Percentiles rank a stretch among this genome's conserved stretches.
Conservation (phyloP, 2,888 invertebrate genomes). For the Gryllus longicercus region DNA sequence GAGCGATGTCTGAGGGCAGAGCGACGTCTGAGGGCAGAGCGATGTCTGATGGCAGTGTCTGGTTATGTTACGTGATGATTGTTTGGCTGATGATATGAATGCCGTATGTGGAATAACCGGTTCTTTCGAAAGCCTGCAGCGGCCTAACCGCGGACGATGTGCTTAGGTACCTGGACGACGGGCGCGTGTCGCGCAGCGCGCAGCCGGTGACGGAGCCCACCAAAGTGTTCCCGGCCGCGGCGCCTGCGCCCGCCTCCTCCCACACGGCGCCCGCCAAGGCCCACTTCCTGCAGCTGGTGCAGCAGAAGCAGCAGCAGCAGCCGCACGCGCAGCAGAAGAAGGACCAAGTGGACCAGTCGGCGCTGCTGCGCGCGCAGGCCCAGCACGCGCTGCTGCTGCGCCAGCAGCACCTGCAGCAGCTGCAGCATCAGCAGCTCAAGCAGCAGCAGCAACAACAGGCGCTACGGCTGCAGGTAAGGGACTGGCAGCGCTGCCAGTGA, state of each 20-base stretch:
- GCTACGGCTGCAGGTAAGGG: background rate
- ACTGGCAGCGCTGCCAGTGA: no score
- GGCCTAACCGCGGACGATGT: background rate
- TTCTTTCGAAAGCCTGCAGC: no score
- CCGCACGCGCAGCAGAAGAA: constrained; percentile 32
- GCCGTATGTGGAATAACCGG: no score
- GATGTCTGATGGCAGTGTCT: no score
- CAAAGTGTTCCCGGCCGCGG: constrained; percentile 21
- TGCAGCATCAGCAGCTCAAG: constrained; percentile 59
- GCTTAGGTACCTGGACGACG: constrained; percentile 38
- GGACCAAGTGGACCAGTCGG: constrained; percentile 30
- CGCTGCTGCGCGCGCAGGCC: constrained; percentile 34
- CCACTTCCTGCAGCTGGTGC: constrained; percentile 30
- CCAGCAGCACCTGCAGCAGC: constrained; percentile 29
- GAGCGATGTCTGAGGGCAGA: no score
- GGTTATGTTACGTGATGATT: no score
- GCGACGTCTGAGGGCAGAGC: no score
- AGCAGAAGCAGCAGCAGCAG: constrained; percentile 32
- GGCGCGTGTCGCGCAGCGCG: constrained; percentile 27
- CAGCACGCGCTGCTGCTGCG: constrained; percentile 27
- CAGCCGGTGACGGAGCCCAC: constrained; percentile 23
- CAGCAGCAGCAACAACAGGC: constrained; percentile 41
- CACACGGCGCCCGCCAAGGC: constrained; percentile 22
- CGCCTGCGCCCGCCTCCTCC: background rate
- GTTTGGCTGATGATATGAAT: no score